Base-by-base conservation (phyloP, 1,140 invertebrate genomes). In the Agraylea sexmaculata region DNA sequence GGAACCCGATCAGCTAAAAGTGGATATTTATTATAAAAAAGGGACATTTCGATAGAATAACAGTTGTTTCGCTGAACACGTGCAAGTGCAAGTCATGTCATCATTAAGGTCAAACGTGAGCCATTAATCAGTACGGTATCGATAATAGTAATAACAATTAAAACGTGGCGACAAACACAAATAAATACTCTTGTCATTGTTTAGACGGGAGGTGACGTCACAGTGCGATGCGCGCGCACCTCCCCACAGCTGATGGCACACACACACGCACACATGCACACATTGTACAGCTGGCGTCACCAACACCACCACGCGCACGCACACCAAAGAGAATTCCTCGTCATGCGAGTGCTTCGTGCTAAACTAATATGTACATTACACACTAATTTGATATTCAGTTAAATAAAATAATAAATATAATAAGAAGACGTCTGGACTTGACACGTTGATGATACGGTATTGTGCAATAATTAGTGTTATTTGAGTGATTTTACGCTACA, bases 331-430 rank as follows among this genome's bases (percentile, higher is more conserved):
- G 30, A n/a, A 16, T 6, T 8, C 8, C 30, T n/a, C 13, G 30
- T 32, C 30, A 6, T 8, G 25, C 25, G n/a, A 8, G 25, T 27
- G 8, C 25, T 8, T n/a, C 8, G 25, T 8, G 8, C 8, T n/a
- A 8, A 8, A 27, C 25, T 27, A 27, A 27, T n/a, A 27, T n/a
- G 25, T 8, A 27, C 54, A 51, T 64, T 60, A 51, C 51, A 62
- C 53, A 48, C 53, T 53, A 18, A 55, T 54, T 55, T 58, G 56
- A 55, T 59, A 55, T 58, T 54, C 27, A 55, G 41, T 51, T 52
- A 17, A 37, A 32, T 44, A 40, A 4, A 31, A 31, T 12, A 59
- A 58, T 52, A 54, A 55, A 49, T 53, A 42, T 50, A 51, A 51
- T 53, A 55, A 37, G 48, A 46, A 52, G 46, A 58, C 52, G 54